Conservation (phyloP, 1,140 invertebrate species). For the Philopotamus ludificatus region DNA sequence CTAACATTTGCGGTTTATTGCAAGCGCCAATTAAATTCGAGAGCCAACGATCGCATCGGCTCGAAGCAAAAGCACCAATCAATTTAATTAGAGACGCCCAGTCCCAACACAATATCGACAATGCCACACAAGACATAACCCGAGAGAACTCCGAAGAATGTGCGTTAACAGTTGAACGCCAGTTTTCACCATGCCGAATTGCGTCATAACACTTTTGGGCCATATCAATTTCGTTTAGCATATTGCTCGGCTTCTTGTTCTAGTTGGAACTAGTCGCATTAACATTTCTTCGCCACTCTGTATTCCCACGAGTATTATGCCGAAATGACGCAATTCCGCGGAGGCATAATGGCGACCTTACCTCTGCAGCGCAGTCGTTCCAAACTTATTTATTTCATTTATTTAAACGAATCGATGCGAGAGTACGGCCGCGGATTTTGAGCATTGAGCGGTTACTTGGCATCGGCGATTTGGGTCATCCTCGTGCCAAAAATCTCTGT, state of each 20-base stretch:
- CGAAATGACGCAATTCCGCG: constrained; percentile 21
- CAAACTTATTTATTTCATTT: no score
- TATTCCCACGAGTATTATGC: constrained; percentile 31
- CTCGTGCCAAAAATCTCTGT: constrained; percentile 39
- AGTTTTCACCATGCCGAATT: no score
- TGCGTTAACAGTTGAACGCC: no score
- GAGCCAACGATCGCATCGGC: neutral
- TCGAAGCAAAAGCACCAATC: neutral
- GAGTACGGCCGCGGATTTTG: no score
- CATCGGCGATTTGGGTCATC: constrained; percentile 38
- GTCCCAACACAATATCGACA: no score
- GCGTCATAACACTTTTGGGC: neutral
- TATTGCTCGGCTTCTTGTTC: neutral
- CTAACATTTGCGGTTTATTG: neutral
- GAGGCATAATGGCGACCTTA: constrained; percentile 17
- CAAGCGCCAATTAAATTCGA: neutral
- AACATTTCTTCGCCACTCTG: neutral
- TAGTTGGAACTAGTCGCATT: neutral
- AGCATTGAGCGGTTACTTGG: constrained; percentile 39
- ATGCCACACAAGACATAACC: no score
- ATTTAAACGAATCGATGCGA: no score
- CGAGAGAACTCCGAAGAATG: no score
- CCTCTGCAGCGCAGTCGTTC: neutral
- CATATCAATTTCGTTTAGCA: neutral
- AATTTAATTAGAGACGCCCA: neutral